Evolutionary conservation across 2,113 vertebrate species (phyloP).

Genomic region (Thalassoma bifasciatum): DNA sequence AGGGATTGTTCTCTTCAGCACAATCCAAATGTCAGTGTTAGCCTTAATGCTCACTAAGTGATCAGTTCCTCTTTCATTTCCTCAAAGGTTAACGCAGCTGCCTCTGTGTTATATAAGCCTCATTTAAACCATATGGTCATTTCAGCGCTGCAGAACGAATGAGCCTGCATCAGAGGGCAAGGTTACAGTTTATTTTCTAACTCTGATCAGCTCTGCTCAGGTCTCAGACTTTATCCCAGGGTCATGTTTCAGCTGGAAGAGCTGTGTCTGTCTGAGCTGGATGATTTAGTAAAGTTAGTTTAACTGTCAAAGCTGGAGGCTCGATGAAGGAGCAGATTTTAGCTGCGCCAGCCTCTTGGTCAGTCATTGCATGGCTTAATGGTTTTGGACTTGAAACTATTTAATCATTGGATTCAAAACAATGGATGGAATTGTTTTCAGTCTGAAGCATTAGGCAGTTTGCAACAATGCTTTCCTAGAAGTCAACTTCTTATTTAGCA

Average conservation of each 20-base stretch:
- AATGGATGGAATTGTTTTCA: slow-evolving; percentile 8
- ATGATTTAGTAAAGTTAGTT: background rate
- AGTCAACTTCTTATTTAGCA: background rate
- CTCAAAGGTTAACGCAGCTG: background rate
- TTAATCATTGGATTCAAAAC: slow-evolving; percentile 2
- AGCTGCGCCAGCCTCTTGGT: background rate
- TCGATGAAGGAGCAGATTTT: background rate
- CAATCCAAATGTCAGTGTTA: background rate
- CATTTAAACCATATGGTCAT: background rate
- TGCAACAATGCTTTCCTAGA: background rate
- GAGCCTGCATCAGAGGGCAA: background rate
- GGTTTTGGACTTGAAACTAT: slow-evolving; percentile 61
- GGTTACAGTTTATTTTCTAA: slow-evolving; percentile 8
- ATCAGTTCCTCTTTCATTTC: background rate
- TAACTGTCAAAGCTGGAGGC: background rate
- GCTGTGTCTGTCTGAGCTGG: background rate
- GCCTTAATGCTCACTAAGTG: background rate
- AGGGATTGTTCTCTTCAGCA: background rate
- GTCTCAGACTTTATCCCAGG: slow-evolving; percentile 5
- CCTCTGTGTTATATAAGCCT: background rate
- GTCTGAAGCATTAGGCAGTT: background rate
- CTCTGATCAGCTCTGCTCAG: background rate
- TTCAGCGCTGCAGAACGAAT: slow-evolving; percentile 14
- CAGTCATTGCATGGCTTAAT: slow-evolving; percentile 45
- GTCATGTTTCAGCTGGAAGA: background rate